Percentiles rank a stretch among this genome's conserved stretches.
Evolutionary conservation across 2,797 vertebrate genomes (phyloP).

Genomic region (Eurystomus glaucurus): DNA sequence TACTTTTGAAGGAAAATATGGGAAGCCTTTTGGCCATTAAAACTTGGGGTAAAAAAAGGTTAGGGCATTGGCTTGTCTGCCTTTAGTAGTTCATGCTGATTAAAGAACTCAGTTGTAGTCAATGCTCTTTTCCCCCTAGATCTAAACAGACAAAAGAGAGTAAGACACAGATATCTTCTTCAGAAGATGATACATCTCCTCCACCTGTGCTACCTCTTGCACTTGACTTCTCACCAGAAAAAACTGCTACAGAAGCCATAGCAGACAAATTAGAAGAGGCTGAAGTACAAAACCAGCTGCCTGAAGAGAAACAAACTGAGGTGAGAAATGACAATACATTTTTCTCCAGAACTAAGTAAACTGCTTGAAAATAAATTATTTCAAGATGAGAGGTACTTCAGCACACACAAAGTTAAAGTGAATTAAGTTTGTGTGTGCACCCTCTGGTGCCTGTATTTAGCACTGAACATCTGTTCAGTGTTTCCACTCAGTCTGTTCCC

Average conservation of each 20-base stretch:
- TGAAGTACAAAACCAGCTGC: neutral
- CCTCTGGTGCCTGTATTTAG: neutral
- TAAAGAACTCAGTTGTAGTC: neutral
- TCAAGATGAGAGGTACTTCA: neutral
- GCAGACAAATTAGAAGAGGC: neutral
- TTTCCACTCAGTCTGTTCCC: neutral
- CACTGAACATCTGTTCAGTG: neutral
- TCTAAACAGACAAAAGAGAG: neutral
- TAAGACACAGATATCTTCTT: neutral
- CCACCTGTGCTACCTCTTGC: slow-evolving; percentile 62
- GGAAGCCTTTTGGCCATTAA: neutral
- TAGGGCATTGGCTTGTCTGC: neutral
- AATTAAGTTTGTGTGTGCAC: neutral
- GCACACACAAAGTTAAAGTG: neutral
- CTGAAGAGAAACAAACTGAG: slow-evolving; percentile 7
- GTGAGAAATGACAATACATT: neutral
- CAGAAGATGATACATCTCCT: slow-evolving; percentile 50
- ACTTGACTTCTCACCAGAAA: slow-evolving; percentile 84
- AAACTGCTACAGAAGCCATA: neutral
- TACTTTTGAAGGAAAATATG: neutral
- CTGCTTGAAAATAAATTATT: neutral
- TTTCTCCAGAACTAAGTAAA: neutral
- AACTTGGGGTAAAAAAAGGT: neutral
- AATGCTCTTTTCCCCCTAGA: slow-evolving; percentile 50
- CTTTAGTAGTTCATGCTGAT: neutral